A percentile compares a stretch with the other conserved stretches of the same genome.
phyloP scores from a whole-genome alignment of 2,888 invertebrate genomes.

The Amiota communis region DNA sequence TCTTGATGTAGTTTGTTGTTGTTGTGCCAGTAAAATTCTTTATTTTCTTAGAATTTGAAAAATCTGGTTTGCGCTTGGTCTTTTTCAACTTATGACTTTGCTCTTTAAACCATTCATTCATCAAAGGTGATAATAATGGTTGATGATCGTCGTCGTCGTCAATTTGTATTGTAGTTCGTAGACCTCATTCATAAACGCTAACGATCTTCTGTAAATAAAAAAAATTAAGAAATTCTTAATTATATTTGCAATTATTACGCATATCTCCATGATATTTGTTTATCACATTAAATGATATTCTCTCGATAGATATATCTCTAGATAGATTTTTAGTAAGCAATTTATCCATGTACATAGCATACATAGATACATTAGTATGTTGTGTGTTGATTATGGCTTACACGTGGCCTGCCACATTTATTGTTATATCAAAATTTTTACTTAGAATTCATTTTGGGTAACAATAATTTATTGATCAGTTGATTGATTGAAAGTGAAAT shows the following conservation, averaged over 20 bases:
- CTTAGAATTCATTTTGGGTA: background rate
- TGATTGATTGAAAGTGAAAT: conserved; percentile 53
- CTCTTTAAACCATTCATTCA: background rate
- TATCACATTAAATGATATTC: conserved; percentile 1
- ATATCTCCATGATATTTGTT: conserved; percentile 1
- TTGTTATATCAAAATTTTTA: background rate
- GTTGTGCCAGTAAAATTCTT: conserved; percentile 11
- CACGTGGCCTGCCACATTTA: conserved; percentile 22
- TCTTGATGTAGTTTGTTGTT: conserved; percentile 6
- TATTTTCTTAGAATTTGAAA: conserved; percentile 17
- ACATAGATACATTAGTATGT: background rate
- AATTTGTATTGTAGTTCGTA: conserved; percentile 7
- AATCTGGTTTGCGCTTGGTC: conserved; percentile 32
- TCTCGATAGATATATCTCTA: too few relatives aligned
- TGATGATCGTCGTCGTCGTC: background rate
- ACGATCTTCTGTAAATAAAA: conserved; percentile 22
- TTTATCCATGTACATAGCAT: too few relatives aligned
- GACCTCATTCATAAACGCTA: conserved; percentile 13
- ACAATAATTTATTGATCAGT: background rate
- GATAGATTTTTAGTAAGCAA: too few relatives aligned
- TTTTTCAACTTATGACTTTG: conserved; percentile 11
- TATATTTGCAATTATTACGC: conserved; percentile 5
- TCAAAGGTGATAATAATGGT: background rate
- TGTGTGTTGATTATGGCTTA: conserved; percentile 12
- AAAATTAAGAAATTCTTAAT: background rate